These are phyloP conservation scores for Sternotherus odoratus DNA, from an alignment of 2,797 vertebrate genomes.

Conservation along the genomic window DNA sequence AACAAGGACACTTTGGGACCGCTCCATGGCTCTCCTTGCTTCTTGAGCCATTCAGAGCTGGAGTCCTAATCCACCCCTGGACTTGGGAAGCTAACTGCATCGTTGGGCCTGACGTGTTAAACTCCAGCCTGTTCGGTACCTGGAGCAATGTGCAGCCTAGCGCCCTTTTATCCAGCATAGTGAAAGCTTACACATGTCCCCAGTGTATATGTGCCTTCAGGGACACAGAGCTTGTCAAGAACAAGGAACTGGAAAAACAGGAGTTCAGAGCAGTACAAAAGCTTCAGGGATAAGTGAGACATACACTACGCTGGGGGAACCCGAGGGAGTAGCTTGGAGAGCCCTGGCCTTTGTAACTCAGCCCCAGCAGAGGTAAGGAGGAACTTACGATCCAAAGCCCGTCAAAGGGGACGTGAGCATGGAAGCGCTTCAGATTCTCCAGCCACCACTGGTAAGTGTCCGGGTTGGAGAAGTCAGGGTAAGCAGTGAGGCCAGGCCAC, in stretches of 20 bases:
- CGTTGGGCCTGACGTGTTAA: too few relatives aligned
- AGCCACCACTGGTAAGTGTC: conserved; percentile 90
- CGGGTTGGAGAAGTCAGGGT: conserved; percentile 88
- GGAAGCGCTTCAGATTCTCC: conserved; percentile 86
- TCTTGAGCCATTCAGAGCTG: background rate
- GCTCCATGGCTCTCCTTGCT: background rate
- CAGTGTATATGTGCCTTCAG: background rate
- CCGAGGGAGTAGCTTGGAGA: rapidly evolving
- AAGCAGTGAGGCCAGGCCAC: conserved; percentile 91
- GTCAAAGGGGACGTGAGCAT: conserved; percentile 86
- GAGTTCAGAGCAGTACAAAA: rapidly evolving
- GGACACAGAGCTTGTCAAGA: background rate
- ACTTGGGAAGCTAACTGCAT: too few relatives aligned
- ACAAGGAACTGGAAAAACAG: background rate
- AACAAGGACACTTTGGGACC: background rate
- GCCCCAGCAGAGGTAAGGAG: background rate
- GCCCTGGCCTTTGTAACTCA: background rate
- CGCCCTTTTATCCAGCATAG: background rate
- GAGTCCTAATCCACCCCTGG: background rate
- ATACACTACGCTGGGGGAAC: background rate
- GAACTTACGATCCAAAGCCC: conserved; percentile 92
- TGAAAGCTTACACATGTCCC: too few relatives aligned
- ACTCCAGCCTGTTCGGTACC: background rate
- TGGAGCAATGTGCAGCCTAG: background rate
- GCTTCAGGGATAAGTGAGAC: background rate